Evolutionary conservation across 2,888 invertebrate species (phyloP), one percentile per base, ranked within the genome.

Genomic region (Drosophila anomelani): DNA sequence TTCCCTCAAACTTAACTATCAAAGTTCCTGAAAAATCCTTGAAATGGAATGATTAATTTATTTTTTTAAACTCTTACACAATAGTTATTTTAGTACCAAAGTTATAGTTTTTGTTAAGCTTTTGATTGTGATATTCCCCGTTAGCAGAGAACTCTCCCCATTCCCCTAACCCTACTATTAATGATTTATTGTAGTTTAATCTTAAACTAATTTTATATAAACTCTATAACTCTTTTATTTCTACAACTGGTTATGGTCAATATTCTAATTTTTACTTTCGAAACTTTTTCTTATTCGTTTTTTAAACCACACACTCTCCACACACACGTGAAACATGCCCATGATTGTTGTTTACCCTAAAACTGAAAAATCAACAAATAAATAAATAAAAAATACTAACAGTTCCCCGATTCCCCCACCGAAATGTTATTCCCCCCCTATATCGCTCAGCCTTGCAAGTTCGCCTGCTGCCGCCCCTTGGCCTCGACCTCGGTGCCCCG

Each of bases 351-450:
- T 67, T 39, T 17, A 43, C 47, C 44, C 49, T 17, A 17, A 43
- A 67, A 68, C 62, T 29, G 12, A 62, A 9, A 32, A 43, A 29
- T 4, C 8, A 20, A 43, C 60, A 13, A 32, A 55, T 17, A 29
- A 62, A 36, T 17, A 2, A 26, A 23, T 58, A 73, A 80, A 32
- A 29, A 46, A 38, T 15, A 34, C 43, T 66, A 75, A 80, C 83
- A 92, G 92, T 89, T 92, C 78, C 91, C 92, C 81, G 92, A 92
- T 77, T 90, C 92, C 81, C 91, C 91, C 59, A 90, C 85, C 76
- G 92, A 92, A 92, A 91, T 92, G 91, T 85, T 92, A 61, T 92
- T 92, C 85, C 92, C 92, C 54, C 92, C 92, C 51, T 92, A 92
- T 71, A 92, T 92, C 77, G 92, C 92, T 64, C 92, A 90, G 58